Conservation (phyloP, 2,888 invertebrate genomes). For the Drosophila mulleri region DNA sequence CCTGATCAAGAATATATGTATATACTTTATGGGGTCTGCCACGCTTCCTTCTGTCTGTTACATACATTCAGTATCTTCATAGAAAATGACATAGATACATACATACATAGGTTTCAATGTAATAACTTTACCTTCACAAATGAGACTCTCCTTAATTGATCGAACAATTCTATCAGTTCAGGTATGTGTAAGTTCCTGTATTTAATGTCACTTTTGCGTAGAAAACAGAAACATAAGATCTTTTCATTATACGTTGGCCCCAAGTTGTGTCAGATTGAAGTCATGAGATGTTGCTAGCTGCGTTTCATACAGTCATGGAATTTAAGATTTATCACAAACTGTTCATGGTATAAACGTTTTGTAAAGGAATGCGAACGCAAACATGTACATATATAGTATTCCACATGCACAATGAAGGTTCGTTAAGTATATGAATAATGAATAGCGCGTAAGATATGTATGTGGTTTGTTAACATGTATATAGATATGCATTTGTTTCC, state of each 20-base stretch:
- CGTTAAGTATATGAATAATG: background rate
- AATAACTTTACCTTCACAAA: background rate
- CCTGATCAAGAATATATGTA: too few species aligned
- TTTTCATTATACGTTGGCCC: background rate
- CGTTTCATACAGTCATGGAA: background rate
- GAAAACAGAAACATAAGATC: background rate
- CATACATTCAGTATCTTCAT: too few species aligned
- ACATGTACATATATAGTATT: background rate
- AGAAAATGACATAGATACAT: background rate
- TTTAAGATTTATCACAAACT: background rate
- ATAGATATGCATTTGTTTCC: background rate
- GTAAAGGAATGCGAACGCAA: constrained; percentile 14
- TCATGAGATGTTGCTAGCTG: background rate
- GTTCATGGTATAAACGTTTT: constrained; percentile 2
- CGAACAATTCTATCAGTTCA: background rate
- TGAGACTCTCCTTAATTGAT: background rate
- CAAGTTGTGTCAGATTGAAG: background rate
- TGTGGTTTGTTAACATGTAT: background rate
- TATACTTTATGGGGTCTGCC: too few species aligned
- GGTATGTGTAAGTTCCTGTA: background rate
- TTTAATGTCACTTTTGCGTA: background rate
- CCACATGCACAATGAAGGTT: background rate
- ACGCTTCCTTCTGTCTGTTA: too few species aligned
- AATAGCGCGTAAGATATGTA: background rate
- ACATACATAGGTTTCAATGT: background rate